These are phyloP conservation scores for Drosophila trapezifrons DNA, from an alignment of 1,140 invertebrate species.

Conservation along the genomic window DNA sequence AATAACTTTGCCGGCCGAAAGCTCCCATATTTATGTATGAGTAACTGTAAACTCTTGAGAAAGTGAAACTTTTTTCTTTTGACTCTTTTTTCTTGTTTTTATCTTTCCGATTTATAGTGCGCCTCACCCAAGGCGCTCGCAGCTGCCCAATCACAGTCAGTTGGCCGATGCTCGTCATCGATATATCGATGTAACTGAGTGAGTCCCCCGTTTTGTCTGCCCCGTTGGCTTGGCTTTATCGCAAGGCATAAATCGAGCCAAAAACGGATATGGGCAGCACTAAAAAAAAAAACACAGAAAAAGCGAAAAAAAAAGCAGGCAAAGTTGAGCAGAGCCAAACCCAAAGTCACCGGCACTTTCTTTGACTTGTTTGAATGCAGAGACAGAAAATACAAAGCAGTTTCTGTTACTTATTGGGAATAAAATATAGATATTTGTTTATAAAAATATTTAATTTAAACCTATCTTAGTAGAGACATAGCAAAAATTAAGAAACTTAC, in stretches of 20 bases:
- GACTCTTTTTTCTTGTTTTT: slow-evolving; percentile 43
- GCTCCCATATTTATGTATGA: slow-evolving; percentile 77
- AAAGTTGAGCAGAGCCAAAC: slow-evolving; percentile 60
- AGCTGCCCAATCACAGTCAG: slow-evolving; percentile 45
- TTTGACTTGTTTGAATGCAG: slow-evolving; percentile 63
- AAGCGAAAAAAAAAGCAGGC: slow-evolving; percentile 21
- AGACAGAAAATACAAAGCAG: slow-evolving; percentile 3
- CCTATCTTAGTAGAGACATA: too few species aligned
- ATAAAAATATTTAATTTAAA: too few species aligned
- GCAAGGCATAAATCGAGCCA: slow-evolving; percentile 79
- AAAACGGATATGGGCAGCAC: slow-evolving; percentile 77
- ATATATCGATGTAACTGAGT: slow-evolving; percentile 67
- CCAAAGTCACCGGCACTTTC: slow-evolving; percentile 67
- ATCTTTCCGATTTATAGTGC: slow-evolving; percentile 75
- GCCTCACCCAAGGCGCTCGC: slow-evolving; percentile 59
- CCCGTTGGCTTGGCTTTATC: slow-evolving; percentile 52
- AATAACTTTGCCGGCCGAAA: slow-evolving; percentile 52
- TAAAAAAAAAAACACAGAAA: slow-evolving; percentile 48
- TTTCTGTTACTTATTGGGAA: accelerated
- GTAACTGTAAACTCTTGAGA: slow-evolving; percentile 76
- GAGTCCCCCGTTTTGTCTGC: slow-evolving; percentile 36
- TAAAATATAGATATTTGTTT: not conserved
- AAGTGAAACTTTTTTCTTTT: slow-evolving; percentile 73
- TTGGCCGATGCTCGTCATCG: slow-evolving; percentile 42
- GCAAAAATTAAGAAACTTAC: too few species aligned